These are phyloP conservation scores for Pleuronectes platessa DNA, from an alignment of 2,113 vertebrate species.

Conservation along the genomic window DNA sequence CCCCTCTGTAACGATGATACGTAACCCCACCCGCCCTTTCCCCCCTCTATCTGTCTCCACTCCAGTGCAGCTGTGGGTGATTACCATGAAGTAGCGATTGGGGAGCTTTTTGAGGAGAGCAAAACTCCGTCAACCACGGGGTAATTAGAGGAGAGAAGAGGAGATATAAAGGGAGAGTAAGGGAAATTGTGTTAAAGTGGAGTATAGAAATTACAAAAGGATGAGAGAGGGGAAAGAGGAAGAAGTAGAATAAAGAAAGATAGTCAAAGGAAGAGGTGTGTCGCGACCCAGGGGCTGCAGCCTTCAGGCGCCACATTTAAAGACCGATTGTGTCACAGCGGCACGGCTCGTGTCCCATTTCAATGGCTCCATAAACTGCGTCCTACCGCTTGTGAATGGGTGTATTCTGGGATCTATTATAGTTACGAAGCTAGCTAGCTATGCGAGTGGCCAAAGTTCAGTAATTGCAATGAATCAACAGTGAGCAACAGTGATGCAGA, in stretches of 20 bases:
- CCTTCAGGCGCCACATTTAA: not conserved
- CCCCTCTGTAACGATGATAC: slow-evolving; percentile 45
- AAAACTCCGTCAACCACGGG: slow-evolving; percentile 51
- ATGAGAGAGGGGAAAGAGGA: slow-evolving; percentile 1
- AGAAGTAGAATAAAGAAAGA: not conserved
- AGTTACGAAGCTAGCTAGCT: too few relatives aligned
- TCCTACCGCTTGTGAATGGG: too few relatives aligned
- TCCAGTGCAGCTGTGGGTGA: slow-evolving; percentile 80
- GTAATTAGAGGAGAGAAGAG: slow-evolving; percentile 50
- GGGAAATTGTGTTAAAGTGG: slow-evolving; percentile 1
- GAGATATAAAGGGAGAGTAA: slow-evolving; percentile 26
- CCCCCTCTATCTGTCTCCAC: slow-evolving; percentile 55
- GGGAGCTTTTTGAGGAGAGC: slow-evolving; percentile 62
- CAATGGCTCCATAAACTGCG: not conserved
- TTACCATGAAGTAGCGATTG: slow-evolving; percentile 74
- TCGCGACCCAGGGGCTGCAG: not conserved
- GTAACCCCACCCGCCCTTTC: not conserved
- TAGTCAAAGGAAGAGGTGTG: not conserved
- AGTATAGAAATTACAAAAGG: slow-evolving; percentile 17
- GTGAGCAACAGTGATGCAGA: too few relatives aligned
- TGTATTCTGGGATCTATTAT: too few relatives aligned
- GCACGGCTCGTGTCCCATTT: not conserved
- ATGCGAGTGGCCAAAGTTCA: too few relatives aligned
- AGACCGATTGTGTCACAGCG: not conserved
- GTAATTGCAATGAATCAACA: too few relatives aligned